Base-by-base conservation (phyloP, 1,140 invertebrate genomes). In the Metopolophium dirhodum region DNA sequence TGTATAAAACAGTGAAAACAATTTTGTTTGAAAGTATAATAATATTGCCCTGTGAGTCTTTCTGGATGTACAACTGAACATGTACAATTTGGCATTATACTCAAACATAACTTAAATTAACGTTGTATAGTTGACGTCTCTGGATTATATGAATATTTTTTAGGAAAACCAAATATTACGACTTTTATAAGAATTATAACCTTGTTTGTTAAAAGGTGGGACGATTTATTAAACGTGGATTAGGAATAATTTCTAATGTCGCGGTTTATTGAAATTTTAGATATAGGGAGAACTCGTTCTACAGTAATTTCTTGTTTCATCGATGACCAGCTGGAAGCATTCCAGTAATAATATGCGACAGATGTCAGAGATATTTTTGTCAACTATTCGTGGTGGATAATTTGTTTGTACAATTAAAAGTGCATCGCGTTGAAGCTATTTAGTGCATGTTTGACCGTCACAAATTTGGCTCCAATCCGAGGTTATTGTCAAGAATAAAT, bases 391-490 rank as follows among this genome's bases (percentile, higher is more conserved):
- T 45, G 47, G 49, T 41, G 20, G 22, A 37, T 85, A 54, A 49
- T 91, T 45, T 85, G 77, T 92, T 85, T 51, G 8, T 85, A 51
- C 90, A 37, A 77, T 82, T 82, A 82, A 91, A 82, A 83, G 45
- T 91, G 68, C 90, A 91, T 77, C 30, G 45, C 20, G 22, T 49
- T 35, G 68, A 37, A 91, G 45, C 68, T 82, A 82, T 82, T 91
- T 77, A 91, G 26, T 82, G 90, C 49, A 77, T 37, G 90, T 77
- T 91, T 82, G 90, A 91, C 68, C 68, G 7, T 91, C 68, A 35
- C 37, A 37, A 26, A 91, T 82, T 91, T 91, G 90, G 90, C 90
- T 82, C 9, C n/a, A 23, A 91, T 91, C 47, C 90, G 37, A 91
- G 41, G 45, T 77, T 37, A 51, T 91, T 82, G 41, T 77, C 20